Base-by-base conservation (phyloP, 1,140 invertebrate species). In the Varroa destructor region DNA sequence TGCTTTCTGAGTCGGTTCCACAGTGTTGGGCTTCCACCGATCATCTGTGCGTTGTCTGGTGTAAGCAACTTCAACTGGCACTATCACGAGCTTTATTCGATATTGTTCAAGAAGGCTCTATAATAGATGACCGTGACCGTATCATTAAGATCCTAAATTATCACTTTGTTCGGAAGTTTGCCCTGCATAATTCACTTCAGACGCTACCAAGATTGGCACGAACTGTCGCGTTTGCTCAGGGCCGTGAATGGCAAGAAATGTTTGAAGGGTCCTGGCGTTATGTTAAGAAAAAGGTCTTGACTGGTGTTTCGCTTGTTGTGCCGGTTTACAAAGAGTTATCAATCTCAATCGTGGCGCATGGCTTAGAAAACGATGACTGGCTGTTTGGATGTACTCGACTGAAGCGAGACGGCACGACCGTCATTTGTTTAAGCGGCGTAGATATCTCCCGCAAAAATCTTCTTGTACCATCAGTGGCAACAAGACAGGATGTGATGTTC, bases 11-110 rank as follows among this genome's bases (percentile, higher is more conserved):
- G 37, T 67, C 61, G 40, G 61, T 67, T 40, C 61, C 61, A 8
- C 61, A 67, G 3, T 67, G 61, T 10, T 94, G 91, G 88, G 83
- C 87, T 37, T 88, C 90, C 6, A 87, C 88, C 6, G 91, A 95
- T 80, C 93, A 97, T 81, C 81, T 90, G 3, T 86, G 87, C 71
- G 89, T 89, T 75, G 82, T 90, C n/a, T 95, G 92, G 92, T 96
- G 92, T 78, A 89, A 92, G 77, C 89, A 95, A 79, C 81, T 93
- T 40, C 85, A 94, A 8, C 78, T 92, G 76, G 84, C 85, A 0
- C 83, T 92, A 56, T 86, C 88, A 43, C 82, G 89, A 77, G 86
- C 88, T 67, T 79, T 95, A 2, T 94, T 93, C 81, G 88, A 90
- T 77, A 85, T 87, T 58, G 83, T 92, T 1, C 85, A 90, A 61